Conservation (phyloP, 2,888 invertebrate genomes). For the Calameuta idolon region DNA sequence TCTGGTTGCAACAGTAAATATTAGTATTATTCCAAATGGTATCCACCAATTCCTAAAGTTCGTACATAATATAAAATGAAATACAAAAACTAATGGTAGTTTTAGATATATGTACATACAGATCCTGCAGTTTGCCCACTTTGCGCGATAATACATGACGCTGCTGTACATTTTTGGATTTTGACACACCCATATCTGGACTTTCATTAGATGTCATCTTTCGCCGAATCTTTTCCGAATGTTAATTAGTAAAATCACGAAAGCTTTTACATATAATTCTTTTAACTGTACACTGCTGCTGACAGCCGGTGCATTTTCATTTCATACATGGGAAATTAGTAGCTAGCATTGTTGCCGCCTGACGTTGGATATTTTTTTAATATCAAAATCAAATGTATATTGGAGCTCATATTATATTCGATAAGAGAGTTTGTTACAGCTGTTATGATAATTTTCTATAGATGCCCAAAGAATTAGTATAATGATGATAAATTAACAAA, state of each 20-base stretch:
- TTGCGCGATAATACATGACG: neutral
- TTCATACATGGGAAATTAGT: neutral
- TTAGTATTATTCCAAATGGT: slow-evolving; percentile 74
- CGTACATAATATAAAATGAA: neutral
- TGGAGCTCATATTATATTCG: neutral
- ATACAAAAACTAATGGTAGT: neutral
- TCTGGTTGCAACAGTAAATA: slow-evolving; percentile 80
- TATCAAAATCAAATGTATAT: neutral
- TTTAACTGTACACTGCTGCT: neutral
- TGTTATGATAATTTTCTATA: neutral
- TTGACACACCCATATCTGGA: neutral
- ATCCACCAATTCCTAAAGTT: slow-evolving; percentile 74
- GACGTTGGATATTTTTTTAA: neutral
- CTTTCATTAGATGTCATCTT: neutral
- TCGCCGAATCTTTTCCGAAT: neutral
- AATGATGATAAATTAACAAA: neutral
- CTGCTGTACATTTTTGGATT: neutral
- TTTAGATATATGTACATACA: neutral
- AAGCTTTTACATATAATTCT: neutral
- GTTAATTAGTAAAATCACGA: neutral
- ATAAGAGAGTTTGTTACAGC: neutral
- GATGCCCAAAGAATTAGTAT: neutral
- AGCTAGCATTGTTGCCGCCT: neutral
- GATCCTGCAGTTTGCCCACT: neutral
- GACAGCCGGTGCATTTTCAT: neutral